phyloP scores from a whole-genome alignment of 1,140 invertebrate genomes.

The Drosophila lacertosa region DNA sequence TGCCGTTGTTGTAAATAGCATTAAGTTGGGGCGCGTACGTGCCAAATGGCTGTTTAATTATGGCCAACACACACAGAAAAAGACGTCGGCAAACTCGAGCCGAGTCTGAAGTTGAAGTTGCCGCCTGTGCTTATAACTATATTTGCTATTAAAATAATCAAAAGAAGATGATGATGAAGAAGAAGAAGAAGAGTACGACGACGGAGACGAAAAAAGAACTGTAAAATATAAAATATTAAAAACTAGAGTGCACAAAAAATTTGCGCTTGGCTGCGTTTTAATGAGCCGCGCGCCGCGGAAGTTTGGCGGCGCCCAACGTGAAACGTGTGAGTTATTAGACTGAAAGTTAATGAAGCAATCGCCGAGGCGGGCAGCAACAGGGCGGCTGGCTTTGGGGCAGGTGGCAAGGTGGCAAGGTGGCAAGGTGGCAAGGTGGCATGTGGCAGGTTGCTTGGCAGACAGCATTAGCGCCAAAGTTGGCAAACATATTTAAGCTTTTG shows the following conservation, averaged over 20 bases:
- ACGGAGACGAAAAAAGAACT: conserved; percentile 35
- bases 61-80: conserved; percentile 32
- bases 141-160: conserved; percentile 21
- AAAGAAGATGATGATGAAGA: neutral
- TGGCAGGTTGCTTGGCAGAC: conserved; percentile 1
- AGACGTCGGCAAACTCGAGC: neutral
- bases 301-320: neutral
- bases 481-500: conserved; percentile 31
- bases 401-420: neutral
- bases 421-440: neutral
- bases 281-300: conserved; percentile 16
- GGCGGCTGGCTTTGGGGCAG: neutral
- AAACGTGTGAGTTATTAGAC: conserved; percentile 60
- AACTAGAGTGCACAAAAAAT: conserved; percentile 43
- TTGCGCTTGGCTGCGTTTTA: conserved; percentile 50
- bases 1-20: conserved; percentile 76
- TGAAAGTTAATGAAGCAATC: conserved; percentile 59
- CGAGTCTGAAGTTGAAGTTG: neutral
- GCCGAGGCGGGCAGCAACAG: neutral
- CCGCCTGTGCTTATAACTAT: conserved; percentile 5
- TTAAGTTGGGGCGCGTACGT: conserved; percentile 65
- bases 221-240: conserved; percentile 52
- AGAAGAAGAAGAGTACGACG: neutral
- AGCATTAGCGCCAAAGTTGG: conserved; percentile 18
- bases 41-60: conserved; percentile 77